Evolutionary conservation across 1,140 invertebrate species (phyloP).

Genomic region (Spodoptera litura): DNA sequence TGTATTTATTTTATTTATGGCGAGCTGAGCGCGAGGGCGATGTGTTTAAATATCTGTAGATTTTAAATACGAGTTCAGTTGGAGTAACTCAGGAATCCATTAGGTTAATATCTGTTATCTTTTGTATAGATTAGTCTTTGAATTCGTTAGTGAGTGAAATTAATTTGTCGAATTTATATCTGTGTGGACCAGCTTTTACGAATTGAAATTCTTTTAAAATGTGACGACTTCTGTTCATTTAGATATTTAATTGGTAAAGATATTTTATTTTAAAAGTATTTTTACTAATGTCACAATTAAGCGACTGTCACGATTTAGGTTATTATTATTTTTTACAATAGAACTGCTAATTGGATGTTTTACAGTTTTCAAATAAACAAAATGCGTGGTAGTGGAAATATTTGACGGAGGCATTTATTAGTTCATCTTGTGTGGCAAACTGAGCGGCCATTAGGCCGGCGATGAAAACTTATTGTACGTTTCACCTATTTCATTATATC

Average conservation of each 20-base stretch:
- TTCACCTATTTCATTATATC: slow-evolving; percentile 12
- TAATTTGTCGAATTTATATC: slow-evolving; percentile 54
- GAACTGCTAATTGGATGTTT: neutral
- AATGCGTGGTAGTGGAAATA: slow-evolving; percentile 22
- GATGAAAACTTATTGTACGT: slow-evolving; percentile 33
- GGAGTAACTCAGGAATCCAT: slow-evolving; percentile 77
- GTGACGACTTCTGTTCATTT: neutral
- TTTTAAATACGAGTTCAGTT: slow-evolving; percentile 79
- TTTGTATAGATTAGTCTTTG: slow-evolving; percentile 68
- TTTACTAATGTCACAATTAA: no score
- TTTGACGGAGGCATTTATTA: slow-evolving; percentile 33
- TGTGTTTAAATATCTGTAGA: slow-evolving; percentile 84
- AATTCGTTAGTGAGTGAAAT: slow-evolving; percentile 64
- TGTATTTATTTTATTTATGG: slow-evolving; percentile 86
- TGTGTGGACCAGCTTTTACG: slow-evolving; percentile 33
- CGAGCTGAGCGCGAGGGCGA: slow-evolving; percentile 76
- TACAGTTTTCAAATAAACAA: neutral
- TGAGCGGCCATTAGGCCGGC: slow-evolving; percentile 25
- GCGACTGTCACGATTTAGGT: neutral
- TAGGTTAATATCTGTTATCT: slow-evolving; percentile 79
- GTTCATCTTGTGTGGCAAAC: slow-evolving; percentile 40
- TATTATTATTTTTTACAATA: neutral
- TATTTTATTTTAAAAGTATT: neutral
- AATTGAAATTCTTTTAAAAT: slow-evolving; percentile 21
- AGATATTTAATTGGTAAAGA: neutral